phyloP scores from a whole-genome alignment of 1,140 invertebrate genomes.

The Paraescarpia echinospica region DNA sequence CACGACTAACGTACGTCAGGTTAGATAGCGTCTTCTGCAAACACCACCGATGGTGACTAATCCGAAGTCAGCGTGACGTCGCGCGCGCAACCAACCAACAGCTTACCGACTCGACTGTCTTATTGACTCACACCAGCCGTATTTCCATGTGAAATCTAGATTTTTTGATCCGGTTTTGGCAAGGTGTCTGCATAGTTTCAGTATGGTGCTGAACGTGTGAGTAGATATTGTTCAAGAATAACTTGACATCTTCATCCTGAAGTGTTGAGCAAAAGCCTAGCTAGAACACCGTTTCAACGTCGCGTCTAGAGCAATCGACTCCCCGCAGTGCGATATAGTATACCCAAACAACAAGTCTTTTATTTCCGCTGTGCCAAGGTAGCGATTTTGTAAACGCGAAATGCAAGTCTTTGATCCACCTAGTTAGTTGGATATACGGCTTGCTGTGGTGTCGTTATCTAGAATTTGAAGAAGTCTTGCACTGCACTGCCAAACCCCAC shows the following conservation, averaged over 20 bases:
- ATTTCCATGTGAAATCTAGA: not conserved
- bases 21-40: not conserved
- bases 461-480: not conserved
- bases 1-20: not conserved
- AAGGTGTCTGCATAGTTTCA: not conserved
- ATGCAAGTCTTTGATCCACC: not conserved
- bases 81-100: not conserved
- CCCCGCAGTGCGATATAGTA: too few species aligned
- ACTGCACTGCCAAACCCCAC: not conserved
- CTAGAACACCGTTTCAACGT: not conserved
- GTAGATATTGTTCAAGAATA: not conserved
- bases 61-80: not conserved
- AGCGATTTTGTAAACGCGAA: not conserved
- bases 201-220: not conserved
- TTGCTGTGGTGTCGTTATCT: not conserved
- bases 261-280: not conserved
- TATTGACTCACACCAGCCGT: not conserved
- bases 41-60: not conserved
- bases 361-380: not conserved
- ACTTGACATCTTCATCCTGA: not conserved
- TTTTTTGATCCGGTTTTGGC: not conserved
- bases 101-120: not conserved
- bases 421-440: not conserved
- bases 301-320: not conserved
- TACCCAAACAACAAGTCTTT: too few species aligned